phyloP scores from a whole-genome alignment of 2,888 invertebrate genomes.

The Tenthredo livida region DNA sequence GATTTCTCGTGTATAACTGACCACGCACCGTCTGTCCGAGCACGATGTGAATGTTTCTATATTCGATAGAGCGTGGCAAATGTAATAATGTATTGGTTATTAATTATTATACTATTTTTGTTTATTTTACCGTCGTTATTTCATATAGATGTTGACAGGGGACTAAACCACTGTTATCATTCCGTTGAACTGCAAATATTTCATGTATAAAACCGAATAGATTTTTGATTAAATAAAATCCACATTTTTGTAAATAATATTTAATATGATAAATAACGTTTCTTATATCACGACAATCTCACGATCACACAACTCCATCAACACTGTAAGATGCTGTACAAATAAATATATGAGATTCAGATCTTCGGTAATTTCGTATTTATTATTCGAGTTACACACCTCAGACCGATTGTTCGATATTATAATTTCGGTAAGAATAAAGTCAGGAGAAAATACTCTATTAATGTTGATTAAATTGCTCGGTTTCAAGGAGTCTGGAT shows the following conservation, averaged over 20 bases:
- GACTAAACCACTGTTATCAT: background rate
- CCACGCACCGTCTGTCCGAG: background rate
- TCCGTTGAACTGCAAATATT: background rate
- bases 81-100: background rate
- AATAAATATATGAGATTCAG: background rate
- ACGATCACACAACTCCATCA: background rate
- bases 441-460: background rate
- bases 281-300: background rate
- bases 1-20: background rate
- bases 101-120: background rate
- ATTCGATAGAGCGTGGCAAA: background rate
- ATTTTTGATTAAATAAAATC: background rate
- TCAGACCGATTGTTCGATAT: background rate
- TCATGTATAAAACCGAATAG: background rate
- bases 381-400: background rate
- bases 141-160: background rate
- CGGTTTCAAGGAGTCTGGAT: background rate
- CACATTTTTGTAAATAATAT: background rate
- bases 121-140: background rate
- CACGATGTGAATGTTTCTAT: background rate
- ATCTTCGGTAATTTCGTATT: background rate
- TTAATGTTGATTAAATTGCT: background rate
- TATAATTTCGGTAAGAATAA: background rate
- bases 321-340: background rate
- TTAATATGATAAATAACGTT: conserved; percentile 2